Percentiles rank a stretch among this genome's conserved stretches.
Evolutionary conservation across 2,113 vertebrate genomes (phyloP).

Genomic region (Laticauda laticaudata): DNA sequence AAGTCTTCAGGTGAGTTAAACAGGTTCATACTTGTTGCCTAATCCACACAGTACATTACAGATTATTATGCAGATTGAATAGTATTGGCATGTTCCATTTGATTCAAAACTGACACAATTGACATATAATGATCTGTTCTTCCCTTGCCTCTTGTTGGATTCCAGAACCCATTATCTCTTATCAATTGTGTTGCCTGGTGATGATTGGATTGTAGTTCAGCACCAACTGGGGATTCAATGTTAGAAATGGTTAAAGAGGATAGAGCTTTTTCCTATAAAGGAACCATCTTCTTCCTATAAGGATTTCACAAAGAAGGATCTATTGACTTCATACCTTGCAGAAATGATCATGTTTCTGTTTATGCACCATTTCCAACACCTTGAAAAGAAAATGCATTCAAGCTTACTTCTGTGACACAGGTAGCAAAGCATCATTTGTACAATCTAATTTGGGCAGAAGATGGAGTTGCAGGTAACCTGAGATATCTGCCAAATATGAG

Average conservation of each 20-base stretch:
- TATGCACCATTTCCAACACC: neutral
- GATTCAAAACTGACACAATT: neutral
- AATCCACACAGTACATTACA: neutral
- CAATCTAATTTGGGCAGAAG: neutral
- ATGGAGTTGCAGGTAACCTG: neutral
- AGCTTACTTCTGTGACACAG: neutral
- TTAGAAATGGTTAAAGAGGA: neutral
- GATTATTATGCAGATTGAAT: neutral
- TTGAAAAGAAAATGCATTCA: neutral
- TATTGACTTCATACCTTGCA: neutral
- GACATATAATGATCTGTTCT: neutral
- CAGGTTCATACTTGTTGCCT: neutral
- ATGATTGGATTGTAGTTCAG: neutral
- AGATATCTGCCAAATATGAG: neutral
- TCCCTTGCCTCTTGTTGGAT: neutral
- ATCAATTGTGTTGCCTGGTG: neutral
- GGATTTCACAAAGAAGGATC: neutral
- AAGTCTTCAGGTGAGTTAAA: neutral
- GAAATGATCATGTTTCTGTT: neutral
- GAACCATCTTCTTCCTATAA: neutral
- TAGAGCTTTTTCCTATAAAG: neutral
- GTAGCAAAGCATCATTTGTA: neutral
- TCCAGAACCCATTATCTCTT: neutral
- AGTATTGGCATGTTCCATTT: neutral
- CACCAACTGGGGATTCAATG: neutral